Evolutionary conservation across 2,888 invertebrate species (phyloP), one percentile per base, ranked within the genome.

Genomic region (Oeneis ivallda): DNA sequence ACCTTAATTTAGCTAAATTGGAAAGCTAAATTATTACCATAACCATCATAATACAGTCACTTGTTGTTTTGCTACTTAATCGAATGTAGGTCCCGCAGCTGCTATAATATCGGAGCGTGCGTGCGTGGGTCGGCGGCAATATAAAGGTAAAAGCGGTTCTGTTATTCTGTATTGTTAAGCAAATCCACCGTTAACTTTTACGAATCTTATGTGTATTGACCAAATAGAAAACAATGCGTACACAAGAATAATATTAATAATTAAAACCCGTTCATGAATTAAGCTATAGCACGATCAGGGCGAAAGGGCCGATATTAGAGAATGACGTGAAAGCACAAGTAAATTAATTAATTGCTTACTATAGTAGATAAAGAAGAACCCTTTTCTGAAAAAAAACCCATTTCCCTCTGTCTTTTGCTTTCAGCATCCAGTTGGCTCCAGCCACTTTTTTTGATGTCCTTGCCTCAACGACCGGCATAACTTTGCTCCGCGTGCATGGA

Each of bases 111-210:
- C 15, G 11, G 49, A 49, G 37, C 34, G 37, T 26, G 59, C 45
- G 53, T 63, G 56, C 37, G 60, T 50, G 39, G 60, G 60, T 17
- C 37, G 37, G 47, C 60, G 59, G 64, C 59, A 37, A 50, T 53
- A 47, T 53, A 54, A 64, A 64, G 26, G 53, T 34, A 53, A 60
- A 53, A 59, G 52, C 64, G 64, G 64, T 53, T 34, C 19, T 53
- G 53, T 64, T 17, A 59, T 53, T 34, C 19, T 53, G 53, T 64
- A 17, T 64, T 64, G 41, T 60, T 64, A 64, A 60, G 43, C 34
- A 59, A 26, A 53, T 11, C 19, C n/a, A 60, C 64, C 47, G 64
- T 64, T 64, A 60, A 19, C 53, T 64, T 64, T 64, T 64, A 64
- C 39, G 58, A 58, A 53, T 52, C 37, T 53, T 64, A 59, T 64